A percentile compares a stretch with the other conserved stretches of the same genome.
Conservation (phyloP, 2,797 vertebrate genomes). For the Triplophysa bombifrons region DNA sequence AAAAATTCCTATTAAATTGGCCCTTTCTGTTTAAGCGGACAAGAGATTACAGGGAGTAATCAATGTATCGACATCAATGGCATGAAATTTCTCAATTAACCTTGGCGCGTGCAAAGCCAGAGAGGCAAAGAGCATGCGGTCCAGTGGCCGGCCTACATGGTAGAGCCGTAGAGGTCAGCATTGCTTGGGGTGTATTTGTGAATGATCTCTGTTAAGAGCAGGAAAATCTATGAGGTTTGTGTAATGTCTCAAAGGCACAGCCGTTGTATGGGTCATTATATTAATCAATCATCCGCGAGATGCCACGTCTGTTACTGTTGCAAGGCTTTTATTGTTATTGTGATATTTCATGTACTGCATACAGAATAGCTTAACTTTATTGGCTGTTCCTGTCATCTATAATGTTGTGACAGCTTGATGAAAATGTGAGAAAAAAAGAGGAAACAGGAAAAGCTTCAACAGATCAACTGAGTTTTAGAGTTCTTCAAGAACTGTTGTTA, state of each 20-base stretch:
- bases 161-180: constrained; percentile 34
- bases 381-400: neutral
- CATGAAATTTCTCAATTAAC: constrained; percentile 63
- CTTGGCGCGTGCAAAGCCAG: constrained; percentile 31
- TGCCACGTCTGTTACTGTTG: constrained; percentile 24
- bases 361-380: neutral
- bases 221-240: constrained; percentile 60
- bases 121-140: constrained; percentile 16
- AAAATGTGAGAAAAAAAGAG: constrained; percentile 10
- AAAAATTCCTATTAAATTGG: constrained; percentile 39
- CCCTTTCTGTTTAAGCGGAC: constrained; percentile 18
- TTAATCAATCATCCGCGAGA: constrained; percentile 57
- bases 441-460: constrained; percentile 14
- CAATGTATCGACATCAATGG: constrained; percentile 55
- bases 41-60: constrained; percentile 42
- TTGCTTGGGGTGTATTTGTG: constrained; percentile 19
- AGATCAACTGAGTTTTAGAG: neutral
- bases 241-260: constrained; percentile 60
- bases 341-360: neutral
- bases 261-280: constrained; percentile 53
- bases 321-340: neutral
- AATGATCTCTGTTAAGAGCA: constrained; percentile 40
- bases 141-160: constrained; percentile 11
- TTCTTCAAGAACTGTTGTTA: neutral
- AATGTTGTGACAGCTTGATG: constrained; percentile 17